phyloP scores from a whole-genome alignment of 2,888 invertebrate genomes.

The Synanthedon vespiformis region DNA sequence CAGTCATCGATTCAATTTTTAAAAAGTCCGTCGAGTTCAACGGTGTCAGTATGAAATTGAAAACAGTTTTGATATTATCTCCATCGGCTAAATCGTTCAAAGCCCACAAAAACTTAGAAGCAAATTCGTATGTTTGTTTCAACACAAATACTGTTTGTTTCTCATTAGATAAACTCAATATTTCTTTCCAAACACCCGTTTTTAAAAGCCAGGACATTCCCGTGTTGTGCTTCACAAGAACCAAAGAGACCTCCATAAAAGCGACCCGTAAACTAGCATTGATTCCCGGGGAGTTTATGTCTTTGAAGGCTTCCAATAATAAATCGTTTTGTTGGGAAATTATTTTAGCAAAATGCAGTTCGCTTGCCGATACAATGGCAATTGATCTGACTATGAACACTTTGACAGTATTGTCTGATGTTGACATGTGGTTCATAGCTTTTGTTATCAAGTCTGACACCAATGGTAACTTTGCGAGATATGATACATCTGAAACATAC shows the following conservation, averaged over 20 bases:
- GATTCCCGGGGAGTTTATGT: slow-evolving; percentile 37
- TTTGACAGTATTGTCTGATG: slow-evolving; percentile 42
- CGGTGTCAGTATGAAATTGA: slow-evolving; percentile 69
- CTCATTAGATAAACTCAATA: slow-evolving; percentile 71
- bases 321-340: slow-evolving; percentile 39
- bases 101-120: slow-evolving; percentile 71
- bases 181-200: slow-evolving; percentile 73
- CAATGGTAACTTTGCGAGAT: slow-evolving; percentile 27
- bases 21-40: slow-evolving; percentile 67
- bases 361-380: slow-evolving; percentile 70
- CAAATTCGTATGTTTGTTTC: slow-evolving; percentile 74
- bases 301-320: slow-evolving; percentile 27
- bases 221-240: slow-evolving; percentile 71
- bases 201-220: slow-evolving; percentile 77
- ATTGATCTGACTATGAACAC: slow-evolving; percentile 75
- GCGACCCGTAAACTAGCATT: slow-evolving; percentile 76
- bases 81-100: slow-evolving; percentile 57
- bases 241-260: slow-evolving; percentile 72
- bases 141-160: slow-evolving; percentile 80
- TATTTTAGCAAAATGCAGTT: slow-evolving; percentile 71
- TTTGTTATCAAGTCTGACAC: slow-evolving; percentile 37
- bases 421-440: slow-evolving; percentile 24
- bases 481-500: slow-evolving; percentile 38
- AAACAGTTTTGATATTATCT: slow-evolving; percentile 64
- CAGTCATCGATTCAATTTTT: slow-evolving; percentile 54